A percentile compares a stretch with the other conserved stretches of the same genome.
These are phyloP conservation scores for Dysidea cf. avara DNA, from an alignment of 37 sponge, comb jelly and placozoan species.

Conservation along the genomic window DNA sequence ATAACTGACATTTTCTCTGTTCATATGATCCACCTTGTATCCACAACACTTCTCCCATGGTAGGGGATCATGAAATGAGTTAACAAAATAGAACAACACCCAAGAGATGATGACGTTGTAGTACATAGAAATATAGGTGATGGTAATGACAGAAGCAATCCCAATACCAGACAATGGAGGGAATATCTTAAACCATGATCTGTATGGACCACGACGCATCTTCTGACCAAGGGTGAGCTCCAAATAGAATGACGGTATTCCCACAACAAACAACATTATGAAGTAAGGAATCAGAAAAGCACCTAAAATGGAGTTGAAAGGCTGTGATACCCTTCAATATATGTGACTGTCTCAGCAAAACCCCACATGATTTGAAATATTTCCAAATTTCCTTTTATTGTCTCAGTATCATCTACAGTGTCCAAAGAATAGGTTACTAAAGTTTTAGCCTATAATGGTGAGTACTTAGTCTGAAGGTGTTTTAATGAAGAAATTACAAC, in stretches of 20 bases:
- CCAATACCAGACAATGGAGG: conserved; percentile 89
- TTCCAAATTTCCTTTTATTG: no score
- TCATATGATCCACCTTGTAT: conserved; percentile 12
- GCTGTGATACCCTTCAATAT: no score
- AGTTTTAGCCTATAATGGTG: no score
- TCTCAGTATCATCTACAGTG: no score
- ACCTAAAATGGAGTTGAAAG: no score
- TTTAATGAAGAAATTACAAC: no score
- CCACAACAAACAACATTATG: conserved; percentile 85
- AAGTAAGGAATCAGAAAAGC: conserved; percentile 90
- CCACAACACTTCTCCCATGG: conserved; percentile 88
- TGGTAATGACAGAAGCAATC: conserved; percentile 59
- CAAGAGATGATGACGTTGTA: conserved; percentile 94
- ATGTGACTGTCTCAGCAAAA: no score
- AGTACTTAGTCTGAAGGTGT: no score
- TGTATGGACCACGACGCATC: conserved; percentile 57
- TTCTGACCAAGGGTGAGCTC: conserved; percentile 84
- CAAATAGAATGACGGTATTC: conserved; percentile 91
- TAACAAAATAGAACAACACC: conserved; percentile 85
- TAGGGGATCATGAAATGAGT: conserved; percentile 78
- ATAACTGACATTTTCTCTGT: background rate
- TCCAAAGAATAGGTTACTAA: no score
- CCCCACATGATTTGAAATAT: no score
- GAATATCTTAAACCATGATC: conserved; percentile 62
- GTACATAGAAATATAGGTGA: conserved; percentile 73